Percentiles rank a stretch among this genome's conserved stretches.
Evolutionary conservation across 2,797 vertebrate species (phyloP).

Genomic region (Sardinella longiceps): DNA sequence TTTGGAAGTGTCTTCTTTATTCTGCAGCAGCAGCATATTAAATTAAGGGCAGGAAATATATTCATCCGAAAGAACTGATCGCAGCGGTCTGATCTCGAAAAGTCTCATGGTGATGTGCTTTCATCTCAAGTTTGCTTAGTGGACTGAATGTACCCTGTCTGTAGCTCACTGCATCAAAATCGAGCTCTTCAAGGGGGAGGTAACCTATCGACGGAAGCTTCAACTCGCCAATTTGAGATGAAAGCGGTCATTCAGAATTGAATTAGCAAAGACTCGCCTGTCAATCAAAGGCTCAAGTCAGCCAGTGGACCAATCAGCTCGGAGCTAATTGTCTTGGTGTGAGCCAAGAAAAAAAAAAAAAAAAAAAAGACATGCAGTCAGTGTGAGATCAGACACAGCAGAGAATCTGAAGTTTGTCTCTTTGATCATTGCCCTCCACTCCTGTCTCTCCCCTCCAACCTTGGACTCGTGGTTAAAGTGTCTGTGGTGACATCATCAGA

Average conservation of each 20-base stretch:
- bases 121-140: neutral
- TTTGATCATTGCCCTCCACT: neutral
- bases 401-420: slow-evolving; percentile 16
- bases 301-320: slow-evolving; percentile 1
- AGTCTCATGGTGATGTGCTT: slow-evolving; percentile 1
- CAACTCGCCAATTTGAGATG: slow-evolving; percentile 15
- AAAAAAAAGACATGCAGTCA: too few species aligned
- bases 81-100: neutral
- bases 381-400: neutral
- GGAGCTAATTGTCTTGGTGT: neutral
- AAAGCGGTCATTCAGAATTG: slow-evolving; percentile 25
- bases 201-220: slow-evolving; percentile 11
- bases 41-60: neutral
- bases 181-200: slow-evolving; percentile 13
- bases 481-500: slow-evolving; percentile 19
- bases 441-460: neutral
- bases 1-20: neutral
- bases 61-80: neutral
- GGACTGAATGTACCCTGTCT: slow-evolving; percentile 20
- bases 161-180: slow-evolving; percentile 6
- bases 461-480: neutral
- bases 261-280: slow-evolving; percentile 17
- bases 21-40: neutral
- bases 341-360: neutral
- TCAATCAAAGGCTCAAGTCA: slow-evolving; percentile 12